phyloP scores from a whole-genome alignment of 2,113 vertebrate species.

The Casuarius casuarius region DNA sequence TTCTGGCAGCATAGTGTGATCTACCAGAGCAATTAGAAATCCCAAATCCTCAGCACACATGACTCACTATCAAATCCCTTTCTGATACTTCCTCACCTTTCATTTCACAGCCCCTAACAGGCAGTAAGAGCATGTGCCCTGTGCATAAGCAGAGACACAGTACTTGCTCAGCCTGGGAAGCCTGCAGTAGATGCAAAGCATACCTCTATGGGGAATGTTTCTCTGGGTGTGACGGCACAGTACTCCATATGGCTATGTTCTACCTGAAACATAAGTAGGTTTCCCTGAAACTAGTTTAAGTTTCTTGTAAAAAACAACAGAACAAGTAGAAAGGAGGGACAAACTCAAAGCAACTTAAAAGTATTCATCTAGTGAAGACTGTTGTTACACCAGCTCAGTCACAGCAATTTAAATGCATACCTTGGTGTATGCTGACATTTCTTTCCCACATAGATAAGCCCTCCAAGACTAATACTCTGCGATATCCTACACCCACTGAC shows the following conservation, averaged over 20 bases:
- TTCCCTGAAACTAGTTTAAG: background rate
- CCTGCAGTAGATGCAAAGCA: background rate
- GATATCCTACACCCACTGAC: background rate
- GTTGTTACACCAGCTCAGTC: background rate
- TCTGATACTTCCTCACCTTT: background rate
- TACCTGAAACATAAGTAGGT: background rate
- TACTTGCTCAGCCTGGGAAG: background rate
- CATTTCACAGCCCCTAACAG: background rate
- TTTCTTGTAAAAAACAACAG: background rate
- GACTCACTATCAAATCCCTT: background rate
- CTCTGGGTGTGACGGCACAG: accelerated
- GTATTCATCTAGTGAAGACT: background rate
- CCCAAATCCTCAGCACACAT: background rate
- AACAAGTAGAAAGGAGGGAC: background rate
- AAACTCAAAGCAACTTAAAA: background rate
- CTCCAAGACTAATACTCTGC: background rate
- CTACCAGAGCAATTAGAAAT: background rate
- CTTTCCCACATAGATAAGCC: accelerated
- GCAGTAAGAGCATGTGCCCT: accelerated
- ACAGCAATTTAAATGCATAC: background rate
- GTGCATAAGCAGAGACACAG: accelerated
- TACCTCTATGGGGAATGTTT: background rate
- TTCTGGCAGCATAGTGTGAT: background rate
- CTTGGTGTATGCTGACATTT: background rate
- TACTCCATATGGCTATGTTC: background rate